Evolutionary conservation across 92 coral and sea anemone genomes (phyloP).

Genomic region (Bergia sp.): DNA sequence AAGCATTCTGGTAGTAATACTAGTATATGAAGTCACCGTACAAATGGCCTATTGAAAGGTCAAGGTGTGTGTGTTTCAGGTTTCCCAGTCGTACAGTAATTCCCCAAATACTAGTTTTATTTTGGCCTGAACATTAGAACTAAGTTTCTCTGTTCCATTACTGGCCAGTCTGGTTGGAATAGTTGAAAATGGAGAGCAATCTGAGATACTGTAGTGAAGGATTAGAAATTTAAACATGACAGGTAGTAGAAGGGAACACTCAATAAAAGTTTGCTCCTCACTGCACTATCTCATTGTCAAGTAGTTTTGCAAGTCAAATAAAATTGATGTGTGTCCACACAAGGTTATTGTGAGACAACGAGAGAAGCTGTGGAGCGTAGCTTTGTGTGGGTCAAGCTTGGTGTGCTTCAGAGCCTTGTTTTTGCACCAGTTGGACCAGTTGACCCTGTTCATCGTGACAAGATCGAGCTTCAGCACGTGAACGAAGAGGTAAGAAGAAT

Average conservation of each 20-base stretch:
- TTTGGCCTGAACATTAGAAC: no score
- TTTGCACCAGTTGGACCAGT: constrained; percentile 92
- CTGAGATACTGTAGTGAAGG: neutral
- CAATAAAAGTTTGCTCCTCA: no score
- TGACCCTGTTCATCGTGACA: constrained; percentile 86
- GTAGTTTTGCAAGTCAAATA: no score
- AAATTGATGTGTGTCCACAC: neutral
- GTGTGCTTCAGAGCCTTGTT: constrained; percentile 69
- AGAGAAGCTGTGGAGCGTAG: constrained; percentile 54
- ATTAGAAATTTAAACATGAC: no score
- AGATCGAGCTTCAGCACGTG: constrained; percentile 69
- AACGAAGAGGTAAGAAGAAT: constrained; percentile 67
- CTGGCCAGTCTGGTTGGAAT: neutral
- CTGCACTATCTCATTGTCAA: no score
- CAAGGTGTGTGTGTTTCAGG: neutral
- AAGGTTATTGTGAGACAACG: constrained; percentile 5
- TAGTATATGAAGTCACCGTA: no score
- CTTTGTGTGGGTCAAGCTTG: constrained; percentile 78
- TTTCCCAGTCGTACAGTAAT: no score
- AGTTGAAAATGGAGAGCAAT: neutral
- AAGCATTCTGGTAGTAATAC: no score
- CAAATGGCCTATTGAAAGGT: no score
- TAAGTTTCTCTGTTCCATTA: neutral
- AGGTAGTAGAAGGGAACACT: no score
- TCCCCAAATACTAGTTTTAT: no score